Percentiles rank a stretch among this genome's conserved stretches.
Conservation (phyloP, 2,888 invertebrate species). For the Agrypnus murinus region DNA sequence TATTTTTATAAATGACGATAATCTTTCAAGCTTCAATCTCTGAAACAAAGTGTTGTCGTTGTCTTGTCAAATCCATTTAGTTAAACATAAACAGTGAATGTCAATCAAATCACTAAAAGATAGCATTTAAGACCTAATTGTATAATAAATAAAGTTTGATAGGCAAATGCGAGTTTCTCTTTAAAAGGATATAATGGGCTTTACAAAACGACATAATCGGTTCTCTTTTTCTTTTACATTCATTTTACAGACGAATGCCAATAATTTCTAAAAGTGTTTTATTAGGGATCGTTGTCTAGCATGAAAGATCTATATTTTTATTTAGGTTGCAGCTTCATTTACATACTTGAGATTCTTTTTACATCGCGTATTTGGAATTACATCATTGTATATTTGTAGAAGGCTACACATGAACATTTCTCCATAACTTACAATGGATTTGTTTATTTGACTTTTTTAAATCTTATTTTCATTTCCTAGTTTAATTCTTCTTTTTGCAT, state of each 20-base stretch:
- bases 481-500: too few species aligned
- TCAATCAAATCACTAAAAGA: slow-evolving; percentile 19
- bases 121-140: slow-evolving; percentile 11
- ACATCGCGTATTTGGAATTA: slow-evolving; percentile 20
- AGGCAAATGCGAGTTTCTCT: neutral
- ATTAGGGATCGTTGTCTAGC: neutral
- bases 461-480: too few species aligned
- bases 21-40: slow-evolving; percentile 29
- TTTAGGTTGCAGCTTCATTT: slow-evolving; percentile 28
- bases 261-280: neutral
- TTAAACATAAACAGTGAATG: slow-evolving; percentile 21
- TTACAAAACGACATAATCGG: neutral
- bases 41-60: slow-evolving; percentile 24
- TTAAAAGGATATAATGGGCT: too few species aligned
- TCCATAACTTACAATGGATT: too few species aligned
- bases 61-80: slow-evolving; percentile 18
- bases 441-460: too few species aligned
- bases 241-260: neutral
- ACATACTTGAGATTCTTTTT: slow-evolving; percentile 34
- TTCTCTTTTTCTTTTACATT: neutral
- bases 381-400: slow-evolving; percentile 30
- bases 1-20: slow-evolving; percentile 33
- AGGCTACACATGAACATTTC: slow-evolving; percentile 1
- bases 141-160: slow-evolving; percentile 8
- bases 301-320: slow-evolving; percentile 18